Evolutionary conservation across 2,888 invertebrate species (phyloP).

Genomic region (Caenorhabditis sulstoni): DNA sequence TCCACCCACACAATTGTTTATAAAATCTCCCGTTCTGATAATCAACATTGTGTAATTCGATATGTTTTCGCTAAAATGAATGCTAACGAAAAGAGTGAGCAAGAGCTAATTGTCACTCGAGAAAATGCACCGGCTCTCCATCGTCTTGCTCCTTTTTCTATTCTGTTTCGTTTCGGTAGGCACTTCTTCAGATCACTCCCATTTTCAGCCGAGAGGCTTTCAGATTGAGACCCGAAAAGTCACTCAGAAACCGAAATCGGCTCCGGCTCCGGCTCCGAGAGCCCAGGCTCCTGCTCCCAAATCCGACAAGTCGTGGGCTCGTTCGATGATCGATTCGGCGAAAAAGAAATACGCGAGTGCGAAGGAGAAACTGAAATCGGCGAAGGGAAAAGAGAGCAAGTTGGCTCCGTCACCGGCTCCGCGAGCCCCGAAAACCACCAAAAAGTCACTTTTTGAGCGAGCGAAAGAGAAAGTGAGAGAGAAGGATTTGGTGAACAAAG

Average conservation of each 20-base stretch:
- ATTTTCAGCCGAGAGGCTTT: no score
- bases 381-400: not conserved
- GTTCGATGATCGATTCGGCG: constrained; percentile 39
- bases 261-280: no score
- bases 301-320: constrained; percentile 39
- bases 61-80: no score
- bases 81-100: not conserved
- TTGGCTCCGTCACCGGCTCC: not conserved
- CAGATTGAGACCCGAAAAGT: constrained; percentile 31
- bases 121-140: no score
- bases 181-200: no score
- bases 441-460: constrained; percentile 41
- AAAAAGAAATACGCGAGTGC: constrained; percentile 23
- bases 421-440: constrained; percentile 6
- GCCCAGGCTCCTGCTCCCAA: no score
- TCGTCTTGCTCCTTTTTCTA: no score
- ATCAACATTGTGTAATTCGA: no score
- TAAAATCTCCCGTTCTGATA: constrained; percentile 8
- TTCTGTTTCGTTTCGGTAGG: no score
- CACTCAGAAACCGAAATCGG: constrained; percentile 11
- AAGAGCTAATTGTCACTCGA: no score
- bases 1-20: not conserved
- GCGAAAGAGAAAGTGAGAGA: constrained; percentile 38
- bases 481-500: constrained; percentile 18
- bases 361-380: constrained; percentile 25